Base-by-base conservation (phyloP, 2,888 invertebrate species). In the Macaria notata region DNA sequence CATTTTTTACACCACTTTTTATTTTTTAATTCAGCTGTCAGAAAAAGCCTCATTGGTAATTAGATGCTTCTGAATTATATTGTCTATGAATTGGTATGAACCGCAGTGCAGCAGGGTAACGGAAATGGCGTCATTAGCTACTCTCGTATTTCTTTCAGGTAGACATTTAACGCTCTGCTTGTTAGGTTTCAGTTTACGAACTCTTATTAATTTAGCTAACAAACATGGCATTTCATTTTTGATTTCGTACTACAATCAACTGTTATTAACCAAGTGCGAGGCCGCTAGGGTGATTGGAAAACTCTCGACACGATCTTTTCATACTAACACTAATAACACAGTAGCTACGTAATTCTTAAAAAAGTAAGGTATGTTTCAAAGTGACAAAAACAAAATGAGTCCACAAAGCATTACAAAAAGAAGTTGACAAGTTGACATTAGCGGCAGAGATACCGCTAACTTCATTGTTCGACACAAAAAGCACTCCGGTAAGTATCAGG, bases 111-210 rank as follows among this genome's bases (percentile, higher is more conserved):
- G 82, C 68, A 66, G 73, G 75, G 71, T 73, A 75, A 76, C 84
- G 88, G 89, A 89, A 88, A 88, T 88, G 73, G 83, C 81, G 79
- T 88, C 88, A 88, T 89, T 88, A 89, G 84, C 78, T 84, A 83
- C 78, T 81, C 85, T 81, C 84, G 83, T 86, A 87, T 86, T 84
- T 87, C 84, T 88, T 83, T 51, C 69, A 66, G 47, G 71, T 72
- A 79, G 83, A 86, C 83, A 76, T 86, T 86, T 84, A 81, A 76
- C 81, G 33, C 74, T 75, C 76, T 77, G 76, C 80, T 84, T 77
- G 73, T 75, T 36, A 36, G 33, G 76, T 72, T 71, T 71, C 72
- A 68, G 62, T 68, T 76, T 70, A 68, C 33, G 70, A 62, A 56
- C 58, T 59, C 69, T 73, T 64, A 65, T 49, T 62, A 56, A 58